Percentiles rank a stretch among this genome's conserved stretches.
Evolutionary conservation across 2,797 vertebrate genomes (phyloP).

Genomic region (Brachymystax lenok): DNA sequence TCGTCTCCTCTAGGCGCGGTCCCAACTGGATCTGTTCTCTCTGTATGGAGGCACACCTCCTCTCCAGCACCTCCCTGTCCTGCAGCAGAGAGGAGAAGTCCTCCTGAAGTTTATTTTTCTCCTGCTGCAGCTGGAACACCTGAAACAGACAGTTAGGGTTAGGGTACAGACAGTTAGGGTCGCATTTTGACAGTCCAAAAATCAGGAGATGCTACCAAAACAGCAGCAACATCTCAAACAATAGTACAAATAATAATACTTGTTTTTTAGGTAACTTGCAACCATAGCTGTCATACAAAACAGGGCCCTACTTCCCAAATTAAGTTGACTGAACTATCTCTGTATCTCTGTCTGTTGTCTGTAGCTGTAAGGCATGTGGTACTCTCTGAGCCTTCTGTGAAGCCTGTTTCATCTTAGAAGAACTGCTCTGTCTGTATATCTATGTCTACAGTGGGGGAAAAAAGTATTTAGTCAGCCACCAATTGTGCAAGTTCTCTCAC

Average conservation of each 20-base stretch:
- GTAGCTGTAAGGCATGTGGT: conserved; percentile 94
- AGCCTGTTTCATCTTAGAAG: conserved; percentile 83
- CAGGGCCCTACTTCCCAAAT: too few relatives aligned
- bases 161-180: conserved; percentile 22
- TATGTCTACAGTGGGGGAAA: too few relatives aligned
- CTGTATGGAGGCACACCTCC: conserved; percentile 89
- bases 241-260: background rate
- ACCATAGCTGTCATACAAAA: too few relatives aligned
- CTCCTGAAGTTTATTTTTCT: conserved; percentile 96
- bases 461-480: too few relatives aligned
- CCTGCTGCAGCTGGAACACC: conserved; percentile 96
- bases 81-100: conserved; percentile 93
- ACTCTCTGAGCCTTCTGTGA: conserved; percentile 88
- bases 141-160: too few relatives aligned
- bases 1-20: conserved; percentile 94
- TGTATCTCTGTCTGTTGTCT: conserved; percentile 56
- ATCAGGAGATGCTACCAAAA: background rate
- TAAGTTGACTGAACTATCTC: background rate
- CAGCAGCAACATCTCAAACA: background rate
- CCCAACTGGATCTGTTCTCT: conserved; percentile 93
- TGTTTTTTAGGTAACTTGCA: too few relatives aligned
- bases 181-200: too few relatives aligned
- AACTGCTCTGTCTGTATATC: conserved; percentile 74
- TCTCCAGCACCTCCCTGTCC: conserved; percentile 90
- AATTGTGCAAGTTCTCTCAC: too few relatives aligned